Percentiles rank a stretch among this genome's conserved stretches.
These are phyloP conservation scores for Ptychochromis oligacanthus DNA, from an alignment of 2,113 vertebrate species.

Conservation along the genomic window DNA sequence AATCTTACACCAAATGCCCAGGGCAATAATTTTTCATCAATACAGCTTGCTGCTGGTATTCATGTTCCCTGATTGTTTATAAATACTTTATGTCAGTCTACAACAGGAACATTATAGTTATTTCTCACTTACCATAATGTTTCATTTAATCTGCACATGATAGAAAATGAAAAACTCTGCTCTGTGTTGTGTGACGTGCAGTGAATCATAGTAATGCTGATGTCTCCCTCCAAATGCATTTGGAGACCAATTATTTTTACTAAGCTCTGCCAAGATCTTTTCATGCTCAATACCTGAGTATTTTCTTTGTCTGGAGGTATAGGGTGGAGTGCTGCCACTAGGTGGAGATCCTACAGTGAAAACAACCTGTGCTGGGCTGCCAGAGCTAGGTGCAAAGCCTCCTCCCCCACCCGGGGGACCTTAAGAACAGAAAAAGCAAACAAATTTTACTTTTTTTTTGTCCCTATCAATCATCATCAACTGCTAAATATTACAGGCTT, in stretches of 20 bases:
- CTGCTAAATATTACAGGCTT: background rate
- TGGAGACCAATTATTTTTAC: background rate
- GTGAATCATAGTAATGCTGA: background rate
- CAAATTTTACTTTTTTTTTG: background rate
- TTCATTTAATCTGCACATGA: constrained; percentile 19
- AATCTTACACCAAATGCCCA: background rate
- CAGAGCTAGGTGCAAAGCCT: constrained; percentile 78
- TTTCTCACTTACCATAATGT: background rate
- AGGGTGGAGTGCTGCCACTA: constrained; percentile 89
- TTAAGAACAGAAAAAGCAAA: constrained; percentile 45
- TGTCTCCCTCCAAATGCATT: background rate
- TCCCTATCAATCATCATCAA: background rate
- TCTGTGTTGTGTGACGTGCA: background rate
- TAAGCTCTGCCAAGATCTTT: background rate
- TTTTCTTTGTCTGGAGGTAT: constrained; percentile 85
- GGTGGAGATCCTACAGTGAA: constrained; percentile 98
- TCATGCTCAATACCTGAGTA: constrained; percentile 86
- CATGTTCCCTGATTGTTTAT: background rate
- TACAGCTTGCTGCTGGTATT: background rate
- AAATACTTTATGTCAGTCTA: background rate
- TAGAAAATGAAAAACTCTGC: background rate
- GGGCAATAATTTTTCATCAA: background rate
- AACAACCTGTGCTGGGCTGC: constrained; percentile 89
- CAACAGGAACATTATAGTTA: background rate
- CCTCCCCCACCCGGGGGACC: constrained; percentile 85